Evolutionary conservation across 2,888 invertebrate species (phyloP).

Genomic region (Harpalus rufipes): DNA sequence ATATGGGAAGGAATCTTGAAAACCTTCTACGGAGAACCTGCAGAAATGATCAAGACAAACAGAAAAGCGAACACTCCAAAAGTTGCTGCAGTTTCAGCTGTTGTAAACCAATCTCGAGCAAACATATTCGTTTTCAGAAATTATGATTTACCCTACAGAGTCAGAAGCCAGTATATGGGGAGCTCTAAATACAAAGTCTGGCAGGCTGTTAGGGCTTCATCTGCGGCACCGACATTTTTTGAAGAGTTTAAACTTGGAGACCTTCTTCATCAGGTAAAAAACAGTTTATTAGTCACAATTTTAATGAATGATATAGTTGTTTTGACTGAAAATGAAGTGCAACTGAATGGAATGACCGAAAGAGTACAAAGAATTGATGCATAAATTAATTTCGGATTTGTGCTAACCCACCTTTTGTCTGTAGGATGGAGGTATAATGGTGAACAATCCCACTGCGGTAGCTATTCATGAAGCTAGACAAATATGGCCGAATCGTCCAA

Average conservation of each 20-base stretch:
- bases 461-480: constrained; percentile 92
- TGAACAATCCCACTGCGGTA: constrained; percentile 93
- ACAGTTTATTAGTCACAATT: neutral
- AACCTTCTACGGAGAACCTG: constrained; percentile 81
- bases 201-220: constrained; percentile 93
- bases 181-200: constrained; percentile 85
- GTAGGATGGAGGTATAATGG: constrained; percentile 90
- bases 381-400: no score
- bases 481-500: constrained; percentile 86
- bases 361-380: no score
- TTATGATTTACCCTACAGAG: constrained; percentile 86
- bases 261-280: constrained; percentile 82
- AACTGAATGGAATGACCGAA: no score
- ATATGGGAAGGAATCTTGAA: constrained; percentile 89
- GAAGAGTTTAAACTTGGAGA: constrained; percentile 87
- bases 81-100: constrained; percentile 87
- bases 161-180: constrained; percentile 86
- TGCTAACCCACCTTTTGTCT: neutral
- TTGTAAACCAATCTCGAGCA: constrained; percentile 86
- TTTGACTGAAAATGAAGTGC: no score
- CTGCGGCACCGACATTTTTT: constrained; percentile 95
- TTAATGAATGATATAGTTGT: neutral
- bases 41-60: constrained; percentile 81
- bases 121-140: constrained; percentile 91
- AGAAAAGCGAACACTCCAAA: constrained; percentile 80